Evolutionary conservation across 2,113 vertebrate genomes (phyloP).

Genomic region (Mus musculus): GRCm39 chr14:105307001-105307500

Average conservation of each 20-base stretch:
- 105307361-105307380: not conserved
- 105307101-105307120: not conserved
- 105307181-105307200: not conserved
- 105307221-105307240: not conserved
- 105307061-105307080: not conserved
- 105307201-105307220: not conserved
- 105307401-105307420: constrained; percentile 49
- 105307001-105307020: not conserved
- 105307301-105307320: not conserved
- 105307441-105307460: not conserved
- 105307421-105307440: constrained; percentile 43
- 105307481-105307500: constrained; percentile 67
- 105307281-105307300: not conserved
- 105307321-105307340: not conserved
- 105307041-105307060: not conserved
- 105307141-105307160: not conserved
- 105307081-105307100: not conserved
- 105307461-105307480: constrained; percentile 41
- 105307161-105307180: not conserved
- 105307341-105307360: not conserved
- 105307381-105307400: not conserved
- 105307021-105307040: no score
- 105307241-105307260: not conserved
- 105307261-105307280: not conserved
- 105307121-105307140: not conserved